phyloP scores from a whole-genome alignment of 2,888 invertebrate genomes.

The Hypsopygia costalis region DNA sequence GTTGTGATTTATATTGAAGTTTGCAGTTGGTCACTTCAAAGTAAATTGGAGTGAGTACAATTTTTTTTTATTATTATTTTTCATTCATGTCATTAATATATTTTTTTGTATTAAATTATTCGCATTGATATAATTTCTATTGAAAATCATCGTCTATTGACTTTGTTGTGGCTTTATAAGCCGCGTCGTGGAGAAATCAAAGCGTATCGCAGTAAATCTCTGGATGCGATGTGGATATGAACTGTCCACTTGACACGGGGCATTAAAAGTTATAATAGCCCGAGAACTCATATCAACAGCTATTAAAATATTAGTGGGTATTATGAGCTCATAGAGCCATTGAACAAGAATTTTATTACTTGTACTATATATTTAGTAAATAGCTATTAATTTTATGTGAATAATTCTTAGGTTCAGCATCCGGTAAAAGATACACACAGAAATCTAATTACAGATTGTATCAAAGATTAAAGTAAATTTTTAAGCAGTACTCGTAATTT shows the following conservation, averaged over 20 bases:
- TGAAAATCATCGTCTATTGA: conserved; percentile 48
- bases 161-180: conserved; percentile 39
- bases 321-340: conserved; percentile 4
- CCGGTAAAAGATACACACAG: no score
- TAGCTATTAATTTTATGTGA: background rate
- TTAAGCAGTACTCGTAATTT: no score
- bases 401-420: no score
- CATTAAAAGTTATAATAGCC: conserved; percentile 65
- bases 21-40: conserved; percentile 42
- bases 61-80: conserved; percentile 17
- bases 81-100: background rate
- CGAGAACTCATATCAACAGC: conserved; percentile 46
- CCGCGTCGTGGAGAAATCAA: conserved; percentile 56
- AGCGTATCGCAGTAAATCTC: conserved; percentile 73
- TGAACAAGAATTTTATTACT: conserved; percentile 5
- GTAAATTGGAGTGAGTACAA: conserved; percentile 59
- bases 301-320: conserved; percentile 32
- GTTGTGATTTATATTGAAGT: conserved; percentile 44
- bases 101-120: conserved; percentile 9
- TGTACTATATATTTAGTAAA: background rate
- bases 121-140: conserved; percentile 17
- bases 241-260: conserved; percentile 68
- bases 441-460: no score
- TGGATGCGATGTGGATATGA: conserved; percentile 52
- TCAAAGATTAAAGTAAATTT: no score